A percentile compares a stretch with the other conserved stretches of the same genome.
Conservation (phyloP, 1,140 invertebrate genomes). For the Hestina assimilis region DNA sequence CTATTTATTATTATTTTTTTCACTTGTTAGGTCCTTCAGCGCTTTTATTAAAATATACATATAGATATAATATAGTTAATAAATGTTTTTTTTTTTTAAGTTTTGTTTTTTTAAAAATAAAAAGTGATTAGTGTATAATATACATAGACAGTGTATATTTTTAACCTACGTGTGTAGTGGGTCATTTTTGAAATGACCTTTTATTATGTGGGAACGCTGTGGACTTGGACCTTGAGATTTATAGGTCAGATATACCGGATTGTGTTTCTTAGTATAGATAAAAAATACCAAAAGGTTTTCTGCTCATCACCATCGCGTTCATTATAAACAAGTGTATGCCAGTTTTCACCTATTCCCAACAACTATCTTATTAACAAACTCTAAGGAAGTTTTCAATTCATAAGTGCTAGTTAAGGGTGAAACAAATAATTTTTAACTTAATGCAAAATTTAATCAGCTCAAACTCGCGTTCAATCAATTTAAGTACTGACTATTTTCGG, state of each 20-base stretch:
- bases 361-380: too few relatives aligned
- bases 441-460: too few relatives aligned
- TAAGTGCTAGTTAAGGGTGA: too few relatives aligned
- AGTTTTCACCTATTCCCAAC: too few relatives aligned
- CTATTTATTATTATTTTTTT: conserved; percentile 69
- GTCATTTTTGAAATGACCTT: conserved; percentile 44
- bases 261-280: not conserved
- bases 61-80: conserved; percentile 66
- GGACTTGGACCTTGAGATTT: conserved; percentile 10
- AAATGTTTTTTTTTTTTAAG: conserved; percentile 61
- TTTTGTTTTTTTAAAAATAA: conserved; percentile 54
- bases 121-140: conserved; percentile 58
- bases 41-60: conserved; percentile 70
- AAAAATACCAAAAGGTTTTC: too few relatives aligned
- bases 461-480: too few relatives aligned
- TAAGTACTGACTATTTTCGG: too few relatives aligned
- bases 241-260: conserved; percentile 2
- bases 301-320: too few relatives aligned
- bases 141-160: conserved; percentile 43
- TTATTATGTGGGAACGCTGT: conserved; percentile 15
- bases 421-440: too few relatives aligned
- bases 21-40: conserved; percentile 65
- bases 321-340: too few relatives aligned
- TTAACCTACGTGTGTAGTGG: conserved; percentile 49
- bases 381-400: too few relatives aligned